Conservation (phyloP, 2,888 invertebrate genomes). For the Machimus rusticus region DNA sequence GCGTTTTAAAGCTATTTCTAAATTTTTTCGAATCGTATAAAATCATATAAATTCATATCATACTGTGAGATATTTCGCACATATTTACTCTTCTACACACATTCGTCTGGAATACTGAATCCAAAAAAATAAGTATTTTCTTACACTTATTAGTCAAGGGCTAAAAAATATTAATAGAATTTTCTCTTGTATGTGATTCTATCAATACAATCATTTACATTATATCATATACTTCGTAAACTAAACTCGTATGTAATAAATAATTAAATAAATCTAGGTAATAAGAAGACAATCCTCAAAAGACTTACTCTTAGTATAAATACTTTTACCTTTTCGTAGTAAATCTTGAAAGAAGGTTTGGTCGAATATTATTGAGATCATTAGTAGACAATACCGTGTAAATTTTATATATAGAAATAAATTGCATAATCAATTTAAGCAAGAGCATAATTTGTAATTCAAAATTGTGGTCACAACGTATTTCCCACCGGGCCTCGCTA, state of each 20-base stretch:
- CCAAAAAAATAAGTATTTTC: not conserved
- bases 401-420: not conserved
- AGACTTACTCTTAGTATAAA: conserved; percentile 1
- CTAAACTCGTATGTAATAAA: conserved; percentile 12
- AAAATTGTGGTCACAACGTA: conserved; percentile 54
- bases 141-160: not conserved
- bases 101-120: not conserved
- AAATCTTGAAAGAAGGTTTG: not conserved
- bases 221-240: not conserved
- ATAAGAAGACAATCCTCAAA: conserved; percentile 2
- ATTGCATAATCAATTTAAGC: not conserved
- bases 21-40: not conserved
- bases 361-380: conserved; percentile 13
- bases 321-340: not conserved
- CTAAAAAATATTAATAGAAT: not conserved
- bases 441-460: conserved; percentile 41
- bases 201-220: conserved; percentile 45
- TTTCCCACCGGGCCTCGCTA: conserved; percentile 54
- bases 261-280: conserved; percentile 1
- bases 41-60: not conserved
- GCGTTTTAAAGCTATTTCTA: not conserved
- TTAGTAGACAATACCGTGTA: conserved; percentile 4
- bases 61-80: conserved; percentile 5
- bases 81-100: not conserved
- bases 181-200: conserved; percentile 43